These are phyloP conservation scores for Sciaenops ocellatus DNA, from an alignment of 2,797 vertebrate genomes.

Conservation along the genomic window DNA sequence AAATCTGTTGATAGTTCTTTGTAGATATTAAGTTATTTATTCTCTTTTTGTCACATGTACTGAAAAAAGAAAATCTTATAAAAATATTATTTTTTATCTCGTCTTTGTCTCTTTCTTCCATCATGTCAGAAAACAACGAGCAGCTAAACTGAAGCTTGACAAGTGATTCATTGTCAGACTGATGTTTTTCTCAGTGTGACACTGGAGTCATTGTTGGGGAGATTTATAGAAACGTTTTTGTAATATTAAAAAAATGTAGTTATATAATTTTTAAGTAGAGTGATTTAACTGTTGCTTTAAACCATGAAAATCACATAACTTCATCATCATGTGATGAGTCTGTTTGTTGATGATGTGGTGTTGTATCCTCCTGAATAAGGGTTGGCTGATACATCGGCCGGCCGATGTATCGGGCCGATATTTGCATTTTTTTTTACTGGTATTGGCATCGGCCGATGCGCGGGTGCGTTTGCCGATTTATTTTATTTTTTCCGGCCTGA, in stretches of 20 bases:
- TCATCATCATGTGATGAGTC: background rate
- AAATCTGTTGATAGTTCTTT: constrained; percentile 93
- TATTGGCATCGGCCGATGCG: too few species aligned
- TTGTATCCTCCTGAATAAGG: too few species aligned
- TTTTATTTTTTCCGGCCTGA: too few species aligned
- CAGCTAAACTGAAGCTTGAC: background rate
- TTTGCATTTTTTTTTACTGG: too few species aligned
- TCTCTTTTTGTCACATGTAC: constrained; percentile 81
- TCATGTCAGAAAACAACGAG: background rate
- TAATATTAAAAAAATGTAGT: background rate
- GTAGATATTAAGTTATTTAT: constrained; percentile 98
- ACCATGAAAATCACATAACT: too few species aligned
- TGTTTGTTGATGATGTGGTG: too few species aligned
- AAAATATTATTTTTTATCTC: constrained; percentile 78
- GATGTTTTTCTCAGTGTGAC: background rate
- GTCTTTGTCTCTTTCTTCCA: background rate
- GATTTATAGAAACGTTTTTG: background rate
- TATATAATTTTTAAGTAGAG: background rate
- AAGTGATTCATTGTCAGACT: too few species aligned
- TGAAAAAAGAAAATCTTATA: constrained; percentile 74
- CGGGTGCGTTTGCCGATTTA: too few species aligned
- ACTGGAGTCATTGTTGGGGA: background rate
- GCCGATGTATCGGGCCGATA: too few species aligned
- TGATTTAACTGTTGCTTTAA: background rate
- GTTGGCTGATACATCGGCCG: too few species aligned